phyloP scores from a whole-genome alignment of 2,797 vertebrate species.

The Oophaga sylvatica region DNA sequence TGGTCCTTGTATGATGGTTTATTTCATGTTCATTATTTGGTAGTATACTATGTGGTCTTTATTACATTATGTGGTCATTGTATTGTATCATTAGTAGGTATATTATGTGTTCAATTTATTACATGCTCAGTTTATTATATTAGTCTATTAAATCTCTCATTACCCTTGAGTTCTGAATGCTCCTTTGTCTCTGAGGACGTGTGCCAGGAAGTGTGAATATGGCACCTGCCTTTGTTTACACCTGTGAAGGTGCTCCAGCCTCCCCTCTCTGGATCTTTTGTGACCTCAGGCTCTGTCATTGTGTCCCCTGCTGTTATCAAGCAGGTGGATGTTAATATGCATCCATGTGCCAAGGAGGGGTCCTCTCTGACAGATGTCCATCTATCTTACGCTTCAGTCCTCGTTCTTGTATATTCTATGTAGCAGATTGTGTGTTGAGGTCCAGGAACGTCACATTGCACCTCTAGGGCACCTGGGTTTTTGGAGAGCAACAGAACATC shows the following conservation, averaged over 20 bases:
- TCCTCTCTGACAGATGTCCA: too few relatives aligned
- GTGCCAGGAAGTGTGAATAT: slow-evolving; percentile 16
- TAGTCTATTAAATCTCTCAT: not conserved
- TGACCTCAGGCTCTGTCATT: not conserved
- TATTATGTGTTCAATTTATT: too few relatives aligned
- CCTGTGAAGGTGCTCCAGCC: not conserved
- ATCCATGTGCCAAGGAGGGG: too few relatives aligned
- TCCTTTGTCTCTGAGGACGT: not conserved
- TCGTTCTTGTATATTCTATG: too few relatives aligned
- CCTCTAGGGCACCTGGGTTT: too few relatives aligned
- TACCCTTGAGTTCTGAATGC: not conserved
- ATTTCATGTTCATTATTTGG: not conserved
- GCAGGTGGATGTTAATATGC: not conserved
- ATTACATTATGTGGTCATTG: not conserved
- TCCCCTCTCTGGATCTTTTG: too few relatives aligned
- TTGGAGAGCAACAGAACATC: too few relatives aligned
- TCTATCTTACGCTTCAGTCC: too few relatives aligned
- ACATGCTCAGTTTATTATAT: too few relatives aligned
- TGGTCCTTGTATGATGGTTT: not conserved
- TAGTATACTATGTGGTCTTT: not conserved
- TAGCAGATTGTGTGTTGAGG: too few relatives aligned
- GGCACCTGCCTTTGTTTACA: not conserved
- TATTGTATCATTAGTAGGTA: not conserved
- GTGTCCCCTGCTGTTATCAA: not conserved
- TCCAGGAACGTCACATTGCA: too few relatives aligned